Conservation (phyloP, 2,888 invertebrate species). For the Syritta pipiens region DNA sequence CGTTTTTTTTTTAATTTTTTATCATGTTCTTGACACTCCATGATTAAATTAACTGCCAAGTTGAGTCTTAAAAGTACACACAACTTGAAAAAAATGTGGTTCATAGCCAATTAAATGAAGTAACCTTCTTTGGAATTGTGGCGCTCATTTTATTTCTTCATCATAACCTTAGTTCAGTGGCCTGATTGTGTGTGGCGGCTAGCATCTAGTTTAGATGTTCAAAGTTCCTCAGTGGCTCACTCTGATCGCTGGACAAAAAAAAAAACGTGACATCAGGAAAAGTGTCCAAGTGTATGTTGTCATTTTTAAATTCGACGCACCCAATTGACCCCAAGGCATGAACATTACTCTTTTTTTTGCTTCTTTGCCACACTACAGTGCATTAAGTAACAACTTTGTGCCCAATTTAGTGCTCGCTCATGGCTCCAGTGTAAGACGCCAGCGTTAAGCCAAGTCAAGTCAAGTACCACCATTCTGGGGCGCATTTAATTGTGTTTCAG, state of each 20-base stretch:
- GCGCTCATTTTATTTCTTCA: not conserved
- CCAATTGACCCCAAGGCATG: slow-evolving; percentile 23
- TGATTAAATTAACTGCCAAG: slow-evolving; percentile 11
- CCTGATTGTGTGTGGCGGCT: slow-evolving; percentile 8
- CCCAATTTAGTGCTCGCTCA: slow-evolving; percentile 32
- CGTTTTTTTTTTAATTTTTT: not conserved
- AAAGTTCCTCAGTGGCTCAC: not conserved
- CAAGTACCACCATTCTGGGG: slow-evolving; percentile 14
- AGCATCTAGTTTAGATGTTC: not conserved
- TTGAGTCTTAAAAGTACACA: not conserved
- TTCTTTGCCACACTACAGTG: slow-evolving; percentile 40
- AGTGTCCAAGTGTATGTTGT: slow-evolving; percentile 2
- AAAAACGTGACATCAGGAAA: slow-evolving; percentile 33
- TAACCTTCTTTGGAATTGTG: not conserved
- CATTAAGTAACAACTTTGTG: slow-evolving; percentile 39
- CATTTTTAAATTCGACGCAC: slow-evolving; percentile 31
- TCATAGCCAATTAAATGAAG: slow-evolving; percentile 11
- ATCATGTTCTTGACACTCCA: slow-evolving; percentile 12
- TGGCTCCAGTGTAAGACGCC: slow-evolving; percentile 2
- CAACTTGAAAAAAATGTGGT: not conserved
- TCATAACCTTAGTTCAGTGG: slow-evolving; percentile 16
- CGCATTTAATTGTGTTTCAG: slow-evolving; percentile 24
- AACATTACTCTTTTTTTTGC: slow-evolving; percentile 37
- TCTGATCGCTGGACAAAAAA: not conserved
- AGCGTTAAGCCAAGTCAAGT: not conserved